A percentile compares a stretch with the other conserved stretches of the same genome.
These are phyloP conservation scores for Abramis brama DNA, from an alignment of 2,113 vertebrate genomes.

Conservation along the genomic window DNA sequence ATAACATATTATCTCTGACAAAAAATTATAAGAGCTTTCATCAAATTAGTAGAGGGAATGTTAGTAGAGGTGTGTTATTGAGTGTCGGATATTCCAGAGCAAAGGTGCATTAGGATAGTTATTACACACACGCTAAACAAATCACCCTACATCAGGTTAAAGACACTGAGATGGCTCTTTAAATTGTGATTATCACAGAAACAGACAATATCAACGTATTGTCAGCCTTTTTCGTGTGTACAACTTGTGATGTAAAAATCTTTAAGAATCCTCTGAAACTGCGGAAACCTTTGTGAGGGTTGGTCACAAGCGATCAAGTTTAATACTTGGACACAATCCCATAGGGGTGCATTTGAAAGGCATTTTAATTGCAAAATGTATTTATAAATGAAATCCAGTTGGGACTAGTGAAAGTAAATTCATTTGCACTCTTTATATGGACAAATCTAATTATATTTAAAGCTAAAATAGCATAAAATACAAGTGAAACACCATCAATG, in stretches of 20 bases:
- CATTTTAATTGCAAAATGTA: background rate
- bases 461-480: no score
- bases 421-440: no score
- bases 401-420: no score
- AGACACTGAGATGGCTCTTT: no score
- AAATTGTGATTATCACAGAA: background rate
- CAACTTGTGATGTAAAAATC: background rate
- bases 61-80: conserved; percentile 14
- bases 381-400: no score
- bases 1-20: conserved; percentile 59
- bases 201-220: background rate
- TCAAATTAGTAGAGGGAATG: conserved; percentile 48
- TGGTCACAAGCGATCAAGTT: background rate
- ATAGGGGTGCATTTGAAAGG: background rate
- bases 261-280: background rate
- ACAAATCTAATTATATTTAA: no score
- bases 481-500: no score
- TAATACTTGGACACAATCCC: background rate
- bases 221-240: background rate
- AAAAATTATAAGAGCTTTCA: conserved; percentile 52
- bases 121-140: background rate
- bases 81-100: background rate
- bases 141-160: background rate
- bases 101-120: background rate
- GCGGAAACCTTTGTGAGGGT: background rate